Conservation (phyloP, 2,797 vertebrate species). For the Pseudocheirus occidentalis region DNA sequence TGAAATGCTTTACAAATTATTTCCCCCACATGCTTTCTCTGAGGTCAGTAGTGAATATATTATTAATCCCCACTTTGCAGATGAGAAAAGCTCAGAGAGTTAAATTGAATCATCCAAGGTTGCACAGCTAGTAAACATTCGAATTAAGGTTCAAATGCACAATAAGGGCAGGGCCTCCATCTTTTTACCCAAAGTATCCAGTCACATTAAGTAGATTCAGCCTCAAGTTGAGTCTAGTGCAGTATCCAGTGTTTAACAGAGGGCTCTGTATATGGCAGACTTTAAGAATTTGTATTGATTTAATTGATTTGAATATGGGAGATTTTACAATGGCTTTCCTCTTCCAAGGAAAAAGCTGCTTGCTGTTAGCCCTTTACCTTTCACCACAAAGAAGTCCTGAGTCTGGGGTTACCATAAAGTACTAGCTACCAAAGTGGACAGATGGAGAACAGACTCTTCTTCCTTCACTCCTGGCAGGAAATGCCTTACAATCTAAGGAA, state of each 20-base stretch:
- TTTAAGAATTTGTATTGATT: background rate
- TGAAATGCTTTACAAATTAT: background rate
- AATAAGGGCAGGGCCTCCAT: background rate
- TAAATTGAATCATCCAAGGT: background rate
- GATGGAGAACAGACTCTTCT: background rate
- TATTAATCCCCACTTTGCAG: background rate
- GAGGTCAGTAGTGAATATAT: background rate
- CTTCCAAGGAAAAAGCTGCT: background rate
- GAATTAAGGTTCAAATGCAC: background rate
- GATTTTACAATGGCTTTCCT: background rate
- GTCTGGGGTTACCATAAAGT: background rate
- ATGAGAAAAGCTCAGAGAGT: background rate
- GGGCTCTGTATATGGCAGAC: background rate
- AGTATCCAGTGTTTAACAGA: background rate
- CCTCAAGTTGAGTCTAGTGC: background rate
- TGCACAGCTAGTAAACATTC: background rate
- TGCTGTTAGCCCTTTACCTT: background rate
- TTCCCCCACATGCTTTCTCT: background rate
- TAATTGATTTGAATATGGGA: background rate
- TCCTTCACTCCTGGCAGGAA: background rate
- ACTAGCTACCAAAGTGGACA: background rate
- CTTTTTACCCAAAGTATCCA: background rate
- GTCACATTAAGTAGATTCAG: background rate
- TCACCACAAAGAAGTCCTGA: background rate
- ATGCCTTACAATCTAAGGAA: background rate